Percentiles rank a stretch among this genome's conserved stretches.
phyloP scores from a whole-genome alignment of 2,888 invertebrate genomes.

The Tubiluchus corallicola region DNA sequence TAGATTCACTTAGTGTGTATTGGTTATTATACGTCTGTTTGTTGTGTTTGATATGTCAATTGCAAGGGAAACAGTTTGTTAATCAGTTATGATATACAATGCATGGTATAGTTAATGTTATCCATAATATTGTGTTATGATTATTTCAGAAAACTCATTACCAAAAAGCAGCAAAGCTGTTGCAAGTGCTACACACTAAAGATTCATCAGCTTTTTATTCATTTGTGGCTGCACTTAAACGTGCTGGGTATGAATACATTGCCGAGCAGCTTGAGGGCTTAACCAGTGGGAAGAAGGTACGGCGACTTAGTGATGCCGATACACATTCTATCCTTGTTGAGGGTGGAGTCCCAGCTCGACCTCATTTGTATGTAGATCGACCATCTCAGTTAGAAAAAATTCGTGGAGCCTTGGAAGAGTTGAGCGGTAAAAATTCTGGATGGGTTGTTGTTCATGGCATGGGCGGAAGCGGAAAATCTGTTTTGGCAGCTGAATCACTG shows the following conservation, averaged over 20 bases:
- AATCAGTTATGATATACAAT: no score
- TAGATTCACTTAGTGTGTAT: no score
- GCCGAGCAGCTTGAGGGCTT: background rate
- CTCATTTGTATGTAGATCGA: no score
- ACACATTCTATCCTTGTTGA: no score
- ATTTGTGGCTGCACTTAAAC: background rate
- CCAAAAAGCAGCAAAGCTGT: constrained; percentile 1
- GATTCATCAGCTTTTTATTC: background rate
- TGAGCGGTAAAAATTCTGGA: constrained; percentile 10
- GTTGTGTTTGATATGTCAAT: no score
- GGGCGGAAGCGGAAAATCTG: constrained; percentile 55
- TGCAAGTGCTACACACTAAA: background rate
- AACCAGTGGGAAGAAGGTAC: background rate
- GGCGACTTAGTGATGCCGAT: background rate
- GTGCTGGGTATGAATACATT: background rate
- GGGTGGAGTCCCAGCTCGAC: no score
- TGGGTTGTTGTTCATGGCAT: constrained; percentile 41
- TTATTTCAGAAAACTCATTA: background rate
- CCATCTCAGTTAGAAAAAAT: no score
- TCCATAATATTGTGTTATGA: no score
- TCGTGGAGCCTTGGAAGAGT: no score
- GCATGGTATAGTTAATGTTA: no score
- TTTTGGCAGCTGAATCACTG: constrained; percentile 35
- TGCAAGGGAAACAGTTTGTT: no score
- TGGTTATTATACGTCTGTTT: no score